phyloP scores from a whole-genome alignment of 2,797 vertebrate genomes.

The Gymnoscopelus braueri region DNA sequence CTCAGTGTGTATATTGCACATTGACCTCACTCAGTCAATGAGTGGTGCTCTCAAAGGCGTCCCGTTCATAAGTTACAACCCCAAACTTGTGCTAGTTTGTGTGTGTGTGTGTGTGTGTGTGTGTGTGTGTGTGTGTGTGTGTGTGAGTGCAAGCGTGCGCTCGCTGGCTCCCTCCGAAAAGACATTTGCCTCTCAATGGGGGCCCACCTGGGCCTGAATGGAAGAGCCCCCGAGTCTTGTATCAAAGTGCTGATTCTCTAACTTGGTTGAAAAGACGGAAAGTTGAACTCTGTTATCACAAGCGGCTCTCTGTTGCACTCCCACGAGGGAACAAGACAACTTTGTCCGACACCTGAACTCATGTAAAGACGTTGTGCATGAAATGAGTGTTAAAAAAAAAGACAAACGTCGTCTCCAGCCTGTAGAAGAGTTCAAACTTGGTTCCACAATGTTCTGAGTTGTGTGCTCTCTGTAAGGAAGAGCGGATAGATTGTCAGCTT shows the following conservation, averaged over 20 bases:
- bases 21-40: constrained; percentile 40
- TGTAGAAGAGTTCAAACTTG: too few relatives aligned
- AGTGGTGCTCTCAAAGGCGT: constrained; percentile 60
- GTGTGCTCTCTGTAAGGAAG: too few relatives aligned
- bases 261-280: constrained; percentile 54
- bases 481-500: too few relatives aligned
- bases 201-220: constrained; percentile 70
- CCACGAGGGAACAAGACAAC: constrained; percentile 48
- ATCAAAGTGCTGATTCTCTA: constrained; percentile 69
- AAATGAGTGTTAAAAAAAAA: too few relatives aligned
- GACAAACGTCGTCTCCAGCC: too few relatives aligned
- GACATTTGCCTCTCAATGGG: constrained; percentile 73
- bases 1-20: constrained; percentile 67
- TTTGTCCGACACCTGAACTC: constrained; percentile 67
- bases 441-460: too few relatives aligned
- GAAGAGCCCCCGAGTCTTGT: constrained; percentile 39
- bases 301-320: constrained; percentile 56
- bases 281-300: constrained; percentile 62
- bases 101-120: too few relatives aligned
- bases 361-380: not conserved
- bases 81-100: constrained; percentile 31
- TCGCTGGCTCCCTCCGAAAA: constrained; percentile 43
- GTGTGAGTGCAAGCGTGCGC: too few relatives aligned
- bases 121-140: too few relatives aligned
- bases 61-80: constrained; percentile 68